Conservation (phyloP, 2,797 vertebrate species). For the Pristis pectinata region DNA sequence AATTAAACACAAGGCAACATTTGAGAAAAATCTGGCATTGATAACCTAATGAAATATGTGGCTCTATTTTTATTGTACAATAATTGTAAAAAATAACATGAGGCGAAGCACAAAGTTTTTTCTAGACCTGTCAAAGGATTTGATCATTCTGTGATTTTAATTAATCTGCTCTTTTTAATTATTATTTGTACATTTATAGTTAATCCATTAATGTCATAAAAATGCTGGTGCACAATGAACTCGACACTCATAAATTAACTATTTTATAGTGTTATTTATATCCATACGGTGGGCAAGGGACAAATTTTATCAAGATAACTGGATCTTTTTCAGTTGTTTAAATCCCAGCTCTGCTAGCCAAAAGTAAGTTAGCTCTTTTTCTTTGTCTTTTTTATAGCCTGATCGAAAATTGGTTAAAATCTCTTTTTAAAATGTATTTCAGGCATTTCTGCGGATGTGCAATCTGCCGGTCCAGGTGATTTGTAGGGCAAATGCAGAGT, state of each 20-base stretch:
- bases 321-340: background rate
- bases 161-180: background rate
- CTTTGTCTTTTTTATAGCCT: background rate
- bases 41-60: background rate
- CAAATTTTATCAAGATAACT: background rate
- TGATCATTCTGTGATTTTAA: background rate
- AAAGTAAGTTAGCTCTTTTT: background rate
- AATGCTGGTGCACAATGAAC: background rate
- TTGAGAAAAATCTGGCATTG: background rate
- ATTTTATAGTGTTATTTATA: background rate
- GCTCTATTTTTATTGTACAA: background rate
- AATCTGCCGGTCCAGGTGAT: conserved; percentile 74
- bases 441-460: conserved; percentile 84
- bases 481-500: conserved; percentile 73
- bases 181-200: conserved; percentile 4
- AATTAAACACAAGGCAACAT: background rate
- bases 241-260: background rate
- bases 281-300: too few species aligned
- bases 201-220: background rate
- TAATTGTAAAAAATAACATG: background rate
- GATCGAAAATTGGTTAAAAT: background rate
- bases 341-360: background rate
- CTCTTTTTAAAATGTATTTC: conserved; percentile 45
- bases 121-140: too few species aligned
- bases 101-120: background rate